Evolutionary conservation across 1,140 invertebrate species (phyloP).

Genomic region (Glomeris maerens): DNA sequence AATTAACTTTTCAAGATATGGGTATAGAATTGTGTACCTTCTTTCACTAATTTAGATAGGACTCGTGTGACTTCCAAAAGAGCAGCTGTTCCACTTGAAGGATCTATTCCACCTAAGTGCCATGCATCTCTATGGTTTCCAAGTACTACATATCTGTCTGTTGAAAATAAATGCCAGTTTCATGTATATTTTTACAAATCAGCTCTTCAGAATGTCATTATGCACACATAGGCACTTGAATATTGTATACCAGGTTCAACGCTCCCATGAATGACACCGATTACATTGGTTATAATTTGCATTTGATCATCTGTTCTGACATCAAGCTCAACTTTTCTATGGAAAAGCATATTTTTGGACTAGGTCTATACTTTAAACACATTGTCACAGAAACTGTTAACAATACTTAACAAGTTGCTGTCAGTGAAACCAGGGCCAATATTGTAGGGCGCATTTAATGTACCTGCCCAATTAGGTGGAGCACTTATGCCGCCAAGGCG

Average conservation of each 20-base stretch:
- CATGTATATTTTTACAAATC: background rate
- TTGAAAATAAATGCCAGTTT: background rate
- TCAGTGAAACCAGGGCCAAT: conserved; percentile 30
- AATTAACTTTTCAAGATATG: too few species aligned
- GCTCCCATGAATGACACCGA: conserved; percentile 33
- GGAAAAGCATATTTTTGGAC: too few species aligned
- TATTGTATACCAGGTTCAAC: conserved; percentile 30
- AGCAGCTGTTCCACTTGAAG: conserved; percentile 35
- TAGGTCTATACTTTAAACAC: too few species aligned
- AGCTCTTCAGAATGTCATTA: conserved; percentile 32
- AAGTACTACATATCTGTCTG: conserved; percentile 39
- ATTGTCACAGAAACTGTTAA: background rate
- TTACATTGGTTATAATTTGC: conserved; percentile 30
- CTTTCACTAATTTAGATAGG: too few species aligned
- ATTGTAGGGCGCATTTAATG: conserved; percentile 28
- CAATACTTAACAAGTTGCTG: background rate
- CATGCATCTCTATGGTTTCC: conserved; percentile 45
- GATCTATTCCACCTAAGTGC: conserved; percentile 42
- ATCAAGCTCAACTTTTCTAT: conserved; percentile 18
- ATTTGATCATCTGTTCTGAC: conserved; percentile 21
- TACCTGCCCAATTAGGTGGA: conserved; percentile 31
- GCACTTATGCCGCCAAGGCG: conserved; percentile 20
- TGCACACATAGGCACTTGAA: conserved; percentile 32
- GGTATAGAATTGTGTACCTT: too few species aligned
- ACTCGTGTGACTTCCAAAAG: conserved; percentile 37